These are phyloP conservation scores for Thamnophis elegans DNA, from an alignment of 2,797 vertebrate species.

Conservation along the genomic window DNA sequence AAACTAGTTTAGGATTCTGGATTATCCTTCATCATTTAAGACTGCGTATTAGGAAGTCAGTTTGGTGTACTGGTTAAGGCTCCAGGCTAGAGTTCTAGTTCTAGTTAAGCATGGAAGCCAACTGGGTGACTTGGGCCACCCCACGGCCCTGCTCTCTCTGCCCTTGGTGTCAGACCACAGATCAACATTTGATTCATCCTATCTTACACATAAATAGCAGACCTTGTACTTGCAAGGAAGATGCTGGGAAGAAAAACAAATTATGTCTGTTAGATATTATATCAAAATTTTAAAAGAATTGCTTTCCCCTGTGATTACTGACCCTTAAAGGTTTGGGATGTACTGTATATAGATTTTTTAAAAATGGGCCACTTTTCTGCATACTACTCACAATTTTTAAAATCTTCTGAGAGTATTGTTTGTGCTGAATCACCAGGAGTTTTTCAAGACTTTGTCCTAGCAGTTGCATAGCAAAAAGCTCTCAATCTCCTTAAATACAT, in stretches of 20 bases:
- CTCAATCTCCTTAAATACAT: background rate
- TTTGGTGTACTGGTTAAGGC: background rate
- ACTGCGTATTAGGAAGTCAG: background rate
- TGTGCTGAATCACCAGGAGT: constrained; percentile 13
- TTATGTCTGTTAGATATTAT: background rate
- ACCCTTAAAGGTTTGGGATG: background rate
- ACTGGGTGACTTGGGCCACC: background rate
- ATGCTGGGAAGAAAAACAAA: background rate
- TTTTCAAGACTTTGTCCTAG: background rate
- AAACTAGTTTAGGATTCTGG: no score
- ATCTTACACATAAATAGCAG: background rate
- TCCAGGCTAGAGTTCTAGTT: background rate
- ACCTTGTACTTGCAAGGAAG: background rate
- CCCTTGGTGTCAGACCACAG: background rate
- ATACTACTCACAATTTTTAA: background rate
- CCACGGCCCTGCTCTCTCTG: no score
- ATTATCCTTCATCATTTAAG: constrained; percentile 1
- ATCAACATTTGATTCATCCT: background rate
- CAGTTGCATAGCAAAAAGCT: background rate
- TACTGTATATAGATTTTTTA: background rate
- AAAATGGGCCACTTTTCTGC: constrained; percentile 1
- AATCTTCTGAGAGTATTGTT: background rate
- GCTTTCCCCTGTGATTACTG: background rate
- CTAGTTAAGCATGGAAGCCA: background rate
- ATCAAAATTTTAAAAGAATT: background rate